Evolutionary conservation across 1,140 invertebrate genomes (phyloP).

Genomic region (Orius insidiosus): DNA sequence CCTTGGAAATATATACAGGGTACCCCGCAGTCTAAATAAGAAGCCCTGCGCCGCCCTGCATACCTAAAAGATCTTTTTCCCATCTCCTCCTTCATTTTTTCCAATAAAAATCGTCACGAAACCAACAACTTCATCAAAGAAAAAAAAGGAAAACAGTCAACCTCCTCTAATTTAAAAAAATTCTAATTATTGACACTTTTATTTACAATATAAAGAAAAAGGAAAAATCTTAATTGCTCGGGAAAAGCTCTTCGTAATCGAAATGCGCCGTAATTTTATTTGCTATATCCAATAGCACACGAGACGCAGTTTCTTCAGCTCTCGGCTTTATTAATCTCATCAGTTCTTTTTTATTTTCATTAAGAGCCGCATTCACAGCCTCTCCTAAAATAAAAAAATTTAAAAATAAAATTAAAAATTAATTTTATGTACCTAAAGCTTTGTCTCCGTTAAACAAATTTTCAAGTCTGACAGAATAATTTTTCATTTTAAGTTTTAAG

Average conservation of each 20-base stretch:
- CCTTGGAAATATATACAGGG: no score
- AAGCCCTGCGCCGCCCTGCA: no score
- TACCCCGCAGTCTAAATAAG: no score
- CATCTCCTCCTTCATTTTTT: no score
- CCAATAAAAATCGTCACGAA: no score
- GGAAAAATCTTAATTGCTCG: conserved; percentile 8
- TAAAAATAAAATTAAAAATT: conserved; percentile 11
- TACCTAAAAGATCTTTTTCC: no score
- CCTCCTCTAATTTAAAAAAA: no score
- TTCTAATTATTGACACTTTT: no score
- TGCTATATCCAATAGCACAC: conserved; percentile 19
- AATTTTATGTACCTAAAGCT: conserved; percentile 18
- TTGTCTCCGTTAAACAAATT: conserved; percentile 22
- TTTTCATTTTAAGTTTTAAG: conserved; percentile 35
- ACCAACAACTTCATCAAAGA: no score
- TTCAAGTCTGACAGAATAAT: conserved; percentile 20
- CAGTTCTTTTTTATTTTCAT: conserved; percentile 21
- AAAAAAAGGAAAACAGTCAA: no score
- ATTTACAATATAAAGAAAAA: no score
- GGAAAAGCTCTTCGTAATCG: conserved; percentile 20
- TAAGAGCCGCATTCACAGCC: conserved; percentile 19
- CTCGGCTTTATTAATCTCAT: conserved; percentile 17
- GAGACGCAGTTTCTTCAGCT: conserved; percentile 16
- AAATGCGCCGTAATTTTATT: conserved; percentile 20
- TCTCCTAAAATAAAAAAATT: no score